These are phyloP conservation scores for Platycheirus rosarum DNA, from an alignment of 2,888 invertebrate genomes.

Conservation along the genomic window DNA sequence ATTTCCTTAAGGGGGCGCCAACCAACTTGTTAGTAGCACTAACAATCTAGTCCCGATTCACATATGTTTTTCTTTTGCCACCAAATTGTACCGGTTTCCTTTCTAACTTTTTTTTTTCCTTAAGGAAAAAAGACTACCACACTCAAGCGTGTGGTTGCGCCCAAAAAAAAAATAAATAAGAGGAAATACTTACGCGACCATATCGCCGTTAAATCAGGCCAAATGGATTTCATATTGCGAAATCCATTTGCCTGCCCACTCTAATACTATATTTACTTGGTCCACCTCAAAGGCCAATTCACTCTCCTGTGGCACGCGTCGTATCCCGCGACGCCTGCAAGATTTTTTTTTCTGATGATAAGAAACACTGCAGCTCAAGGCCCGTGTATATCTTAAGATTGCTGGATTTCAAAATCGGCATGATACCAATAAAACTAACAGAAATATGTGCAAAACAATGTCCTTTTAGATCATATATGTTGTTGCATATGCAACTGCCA, in stretches of 20 bases:
- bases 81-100: conserved; percentile 65
- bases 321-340: not conserved
- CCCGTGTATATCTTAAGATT: conserved; percentile 44
- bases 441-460: conserved; percentile 32
- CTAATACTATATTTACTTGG: conserved; percentile 14
- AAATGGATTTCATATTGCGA: conserved; percentile 66
- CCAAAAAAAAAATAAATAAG: conserved; percentile 41
- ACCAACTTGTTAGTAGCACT: conserved; percentile 20
- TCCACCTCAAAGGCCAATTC: conserved; percentile 45
- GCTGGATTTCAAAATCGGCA: conserved; percentile 47
- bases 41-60: conserved; percentile 40
- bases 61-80: conserved; percentile 35
- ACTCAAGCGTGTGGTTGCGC: conserved; percentile 32
- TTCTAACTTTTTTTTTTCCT: conserved; percentile 64
- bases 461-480: conserved; percentile 67
- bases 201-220: conserved; percentile 35
- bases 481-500: conserved; percentile 40
- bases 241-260: conserved; percentile 69
- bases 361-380: conserved; percentile 15
- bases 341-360: conserved; percentile 40
- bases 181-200: conserved; percentile 49
- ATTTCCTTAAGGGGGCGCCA: conserved; percentile 59
- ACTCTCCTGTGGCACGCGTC: conserved; percentile 63
- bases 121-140: conserved; percentile 37
- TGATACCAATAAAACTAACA: conserved; percentile 40